Base-by-base conservation (phyloP, 2,888 invertebrate species). In the Perizoma affinitatum region DNA sequence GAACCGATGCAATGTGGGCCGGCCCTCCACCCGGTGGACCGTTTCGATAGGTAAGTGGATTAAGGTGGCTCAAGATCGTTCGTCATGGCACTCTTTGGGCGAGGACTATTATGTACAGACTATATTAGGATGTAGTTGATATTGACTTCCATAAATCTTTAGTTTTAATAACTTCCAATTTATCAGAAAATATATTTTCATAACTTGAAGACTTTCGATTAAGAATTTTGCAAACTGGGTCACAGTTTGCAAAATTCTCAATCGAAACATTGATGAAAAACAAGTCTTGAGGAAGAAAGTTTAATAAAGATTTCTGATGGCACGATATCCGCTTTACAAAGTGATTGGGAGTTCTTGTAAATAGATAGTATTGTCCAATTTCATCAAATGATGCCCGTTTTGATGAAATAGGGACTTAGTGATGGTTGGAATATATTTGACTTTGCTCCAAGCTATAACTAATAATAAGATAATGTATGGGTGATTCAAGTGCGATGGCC, bases 291-390 rank as follows among this genome's bases (percentile, higher is more conserved):
- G 48, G 38, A 61, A 54, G 56, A 63, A 66, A 69, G 55, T 66
- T 69, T 58, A 65, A 43, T 65, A 65, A 67, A 62, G 66, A 63
- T 55, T 48, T 45, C 34, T 47, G 59, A 62, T 55, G 63, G 59
- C 58, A 61, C 65, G 66, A 69, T 66, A 67, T 66, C 66, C 67
- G 62, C 52, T 56, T 58, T 58, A 11, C 44, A 47, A 50, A 43
- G 50, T 65, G 67, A 66, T 65, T 67, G 62, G 61, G 58, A 61
- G 45, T 22, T 34, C 10, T 22, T 48, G 46, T 47, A 46, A 43
- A 47, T 44, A 47, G 43, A 52, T 55, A 49, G 48, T 61, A 48
- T 56, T 61, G 56, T 56, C 44, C 44, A 52, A 58, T 53, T 61
- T 48, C 45, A 55, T 47, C 46, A 55, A 60, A 60, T 59, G 49